A percentile compares a stretch with the other conserved stretches of the same genome.
phyloP scores from a whole-genome alignment of 2,113 vertebrate genomes.

The Hypanus sabinus region DNA sequence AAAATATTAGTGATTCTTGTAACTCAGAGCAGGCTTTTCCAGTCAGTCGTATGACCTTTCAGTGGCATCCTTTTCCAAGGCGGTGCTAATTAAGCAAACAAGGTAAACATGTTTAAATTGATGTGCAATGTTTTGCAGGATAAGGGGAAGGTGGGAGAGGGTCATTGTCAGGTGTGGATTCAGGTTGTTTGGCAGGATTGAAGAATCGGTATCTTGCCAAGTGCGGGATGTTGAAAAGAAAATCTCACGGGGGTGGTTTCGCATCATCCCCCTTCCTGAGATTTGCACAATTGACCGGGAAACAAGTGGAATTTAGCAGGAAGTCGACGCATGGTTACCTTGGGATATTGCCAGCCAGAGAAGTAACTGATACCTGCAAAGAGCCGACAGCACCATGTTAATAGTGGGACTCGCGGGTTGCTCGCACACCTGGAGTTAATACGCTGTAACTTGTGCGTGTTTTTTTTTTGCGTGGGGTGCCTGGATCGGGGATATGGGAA shows the following conservation, averaged over 20 bases:
- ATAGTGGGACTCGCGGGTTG: neutral
- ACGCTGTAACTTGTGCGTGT: too few species aligned
- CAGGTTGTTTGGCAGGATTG: neutral
- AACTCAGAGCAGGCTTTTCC: too few species aligned
- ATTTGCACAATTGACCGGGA: neutral
- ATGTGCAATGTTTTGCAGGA: neutral
- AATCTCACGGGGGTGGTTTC: neutral
- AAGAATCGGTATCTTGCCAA: neutral
- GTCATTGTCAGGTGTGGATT: too few species aligned
- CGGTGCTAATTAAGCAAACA: neutral
- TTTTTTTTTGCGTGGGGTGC: neutral
- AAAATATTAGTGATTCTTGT: neutral
- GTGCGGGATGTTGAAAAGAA: neutral
- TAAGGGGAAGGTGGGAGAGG: neutral
- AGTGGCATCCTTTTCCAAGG: neutral
- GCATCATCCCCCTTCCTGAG: neutral
- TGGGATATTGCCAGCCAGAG: neutral
- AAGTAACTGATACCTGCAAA: neutral
- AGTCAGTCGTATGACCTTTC: neutral
- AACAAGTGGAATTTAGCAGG: neutral
- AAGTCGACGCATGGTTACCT: neutral
- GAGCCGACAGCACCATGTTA: neutral
- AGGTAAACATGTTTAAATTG: neutral
- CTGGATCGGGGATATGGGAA: neutral
- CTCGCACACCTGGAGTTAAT: neutral